Base-by-base conservation (phyloP, 2,888 invertebrate genomes). In the Acleris holmiana region DNA sequence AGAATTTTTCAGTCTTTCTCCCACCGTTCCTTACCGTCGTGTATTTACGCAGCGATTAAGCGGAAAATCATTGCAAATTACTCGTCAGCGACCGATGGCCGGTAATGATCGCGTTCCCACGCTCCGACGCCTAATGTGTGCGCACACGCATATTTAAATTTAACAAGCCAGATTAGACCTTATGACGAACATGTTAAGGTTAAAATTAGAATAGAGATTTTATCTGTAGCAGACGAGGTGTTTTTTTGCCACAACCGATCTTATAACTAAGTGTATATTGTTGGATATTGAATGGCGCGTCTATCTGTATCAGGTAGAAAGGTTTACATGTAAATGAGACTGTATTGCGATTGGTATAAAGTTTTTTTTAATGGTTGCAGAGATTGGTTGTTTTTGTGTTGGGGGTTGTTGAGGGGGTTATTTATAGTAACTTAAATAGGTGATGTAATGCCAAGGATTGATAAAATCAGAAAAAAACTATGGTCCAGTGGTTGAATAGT, bases 101-200 rank as follows among this genome's bases (percentile, higher is more conserved):
- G 64, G 47, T 64, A 64, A 64, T 64, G 64, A 64, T 64, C 64
- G 64, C 64, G 58, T 64, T 64, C 64, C 64, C 64, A 64, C 64
- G 64, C 58, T 64, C 64, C 47, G 53, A 53, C 58, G 53, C 58
- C 58, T 64, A 59, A 64, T 64, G 53, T 25, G 25, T 41, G 58
- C 58, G 58, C 64, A 29, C 64, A 64, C 64, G 64, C 64, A 64
- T 57, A 19, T 40, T 23, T 40, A 44, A 4, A 5, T 8, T 15
- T 5, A 4, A 7, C 15, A 41, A 5, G 6, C 6, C 17, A 7
- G 21, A 41, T 23, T 40, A 23, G 23, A 55, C 55, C 7, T 2
- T 44, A 55, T 17, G 7, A 5, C 8, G 13, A 44, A 55, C 21
- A 19, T 2, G 15, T 13, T 40, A 35, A 8, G 53, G 6, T 35